Evolutionary conservation across 1,140 invertebrate species (phyloP), one percentile per base, ranked within the genome.

Genomic region (Drosophila persimilis): DNA sequence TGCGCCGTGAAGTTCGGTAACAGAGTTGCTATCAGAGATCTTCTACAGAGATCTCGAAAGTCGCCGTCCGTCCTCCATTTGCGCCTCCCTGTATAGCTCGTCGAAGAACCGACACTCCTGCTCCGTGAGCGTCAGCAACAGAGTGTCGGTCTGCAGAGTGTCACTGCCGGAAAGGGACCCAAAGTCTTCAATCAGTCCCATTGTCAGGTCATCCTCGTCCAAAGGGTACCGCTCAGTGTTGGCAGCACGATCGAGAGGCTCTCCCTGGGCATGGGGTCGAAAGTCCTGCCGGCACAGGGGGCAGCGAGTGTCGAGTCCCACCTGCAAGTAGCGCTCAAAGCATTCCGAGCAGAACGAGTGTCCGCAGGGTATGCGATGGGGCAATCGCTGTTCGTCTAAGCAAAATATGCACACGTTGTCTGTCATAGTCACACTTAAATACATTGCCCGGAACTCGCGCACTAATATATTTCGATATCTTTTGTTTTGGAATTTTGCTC

Each of bases 351-450:
- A 84, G 22, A 84, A 84, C 3, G 80, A 80, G 48, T 84, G 80
- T 6, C 76, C 73, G 59, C 80, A 84, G 44, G 62, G 35, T 22
- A 84, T 67, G 29, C 44, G 48, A 11, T 31, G 61, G 1, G 80
- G 80, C n/a, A 35, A n/a, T 1, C 43, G 63, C 60, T 80, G 76
- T 22, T 85, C 80, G 52, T 84, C 80, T 62, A 84, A 65, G 79
- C 80, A 84, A 77, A 84, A 84, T 65, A 85, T 79, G 63, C 80
- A 84, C 64, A 62, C 65, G 13, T 58, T 59, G 55, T 51, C 50
- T 29, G 54, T 58, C 80, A 84, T 85, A 26, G 29, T 79, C 46
- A 26, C 24, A 11, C 11, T 13, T 5, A 39, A 13, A 39, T 13
- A 13, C 11, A 39, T 39, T 39, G 3, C 9, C 1, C 35, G 5